A percentile compares a stretch with the other conserved stretches of the same genome.
phyloP scores from a whole-genome alignment of 2,888 invertebrate species.

The Ornithoptera priamus region DNA sequence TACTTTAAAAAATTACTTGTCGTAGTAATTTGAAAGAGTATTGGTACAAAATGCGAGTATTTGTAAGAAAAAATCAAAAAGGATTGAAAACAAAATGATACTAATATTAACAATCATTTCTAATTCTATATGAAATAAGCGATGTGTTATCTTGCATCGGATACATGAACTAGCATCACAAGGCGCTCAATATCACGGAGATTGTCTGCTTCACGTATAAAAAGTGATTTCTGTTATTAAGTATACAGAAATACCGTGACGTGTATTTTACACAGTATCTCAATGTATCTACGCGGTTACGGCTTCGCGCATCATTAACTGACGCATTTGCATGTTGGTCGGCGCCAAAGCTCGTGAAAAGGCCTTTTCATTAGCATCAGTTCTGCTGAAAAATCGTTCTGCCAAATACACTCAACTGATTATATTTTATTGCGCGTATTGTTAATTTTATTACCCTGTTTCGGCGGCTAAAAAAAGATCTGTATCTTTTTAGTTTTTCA shows the following conservation, averaged over 20 bases:
- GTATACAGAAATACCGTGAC: neutral
- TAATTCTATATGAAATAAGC: neutral
- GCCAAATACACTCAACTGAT: constrained; percentile 43
- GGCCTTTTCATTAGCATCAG: constrained; percentile 77
- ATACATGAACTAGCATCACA: neutral
- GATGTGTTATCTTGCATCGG: neutral
- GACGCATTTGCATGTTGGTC: constrained; percentile 28
- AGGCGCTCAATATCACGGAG: neutral
- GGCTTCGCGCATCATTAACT: constrained; percentile 67
- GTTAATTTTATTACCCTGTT: neutral
- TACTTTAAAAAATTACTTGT: neutral
- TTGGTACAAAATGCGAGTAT: neutral
- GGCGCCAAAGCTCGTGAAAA: constrained; percentile 74
- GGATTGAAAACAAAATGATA: neutral
- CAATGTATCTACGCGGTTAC: constrained; percentile 52
- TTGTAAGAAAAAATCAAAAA: neutral
- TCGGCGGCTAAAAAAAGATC: neutral
- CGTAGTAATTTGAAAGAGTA: neutral
- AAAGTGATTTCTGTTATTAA: neutral
- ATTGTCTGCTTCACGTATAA: neutral
- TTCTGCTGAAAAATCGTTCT: constrained; percentile 74
- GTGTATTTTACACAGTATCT: constrained; percentile 1
- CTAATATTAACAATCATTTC: neutral
- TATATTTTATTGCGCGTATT: constrained; percentile 18
- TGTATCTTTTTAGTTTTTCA: too few species aligned